Evolutionary conservation across 2,888 invertebrate genomes (phyloP).

Genomic region (Pseudococcus jackbeardsleyi): DNA sequence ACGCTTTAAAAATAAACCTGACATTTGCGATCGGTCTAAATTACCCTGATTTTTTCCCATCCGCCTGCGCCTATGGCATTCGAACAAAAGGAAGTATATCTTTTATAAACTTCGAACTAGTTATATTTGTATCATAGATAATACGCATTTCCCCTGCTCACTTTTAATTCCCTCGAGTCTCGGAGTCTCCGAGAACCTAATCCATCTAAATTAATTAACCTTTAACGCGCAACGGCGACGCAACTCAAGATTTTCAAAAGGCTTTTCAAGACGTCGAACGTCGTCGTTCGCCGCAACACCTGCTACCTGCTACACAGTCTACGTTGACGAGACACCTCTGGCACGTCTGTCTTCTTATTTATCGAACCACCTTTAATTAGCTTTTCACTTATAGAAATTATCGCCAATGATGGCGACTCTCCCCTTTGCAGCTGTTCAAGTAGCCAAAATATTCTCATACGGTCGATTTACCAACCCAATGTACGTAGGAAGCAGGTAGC

Average conservation of each 20-base stretch:
- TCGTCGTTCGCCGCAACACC: background rate
- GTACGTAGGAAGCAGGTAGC: background rate
- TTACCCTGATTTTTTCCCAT: background rate
- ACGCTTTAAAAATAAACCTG: background rate
- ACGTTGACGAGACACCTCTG: background rate
- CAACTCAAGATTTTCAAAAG: background rate
- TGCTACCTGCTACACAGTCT: background rate
- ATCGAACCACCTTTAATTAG: background rate
- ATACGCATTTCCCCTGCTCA: background rate
- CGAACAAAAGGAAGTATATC: background rate
- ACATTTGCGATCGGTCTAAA: background rate
- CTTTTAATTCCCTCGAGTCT: background rate
- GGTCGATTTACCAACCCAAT: background rate
- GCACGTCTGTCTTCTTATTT: background rate
- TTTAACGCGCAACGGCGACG: background rate
- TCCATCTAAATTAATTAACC: conserved; percentile 30
- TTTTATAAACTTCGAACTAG: background rate
- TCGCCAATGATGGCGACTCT: background rate
- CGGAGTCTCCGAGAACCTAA: background rate
- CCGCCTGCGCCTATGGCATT: background rate
- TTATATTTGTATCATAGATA: background rate
- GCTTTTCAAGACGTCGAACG: background rate
- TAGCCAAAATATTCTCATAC: background rate
- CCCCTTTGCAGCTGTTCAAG: background rate
- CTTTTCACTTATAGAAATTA: background rate